Evolutionary conservation across 1,140 invertebrate genomes (phyloP).

Genomic region (Cydia splendana): DNA sequence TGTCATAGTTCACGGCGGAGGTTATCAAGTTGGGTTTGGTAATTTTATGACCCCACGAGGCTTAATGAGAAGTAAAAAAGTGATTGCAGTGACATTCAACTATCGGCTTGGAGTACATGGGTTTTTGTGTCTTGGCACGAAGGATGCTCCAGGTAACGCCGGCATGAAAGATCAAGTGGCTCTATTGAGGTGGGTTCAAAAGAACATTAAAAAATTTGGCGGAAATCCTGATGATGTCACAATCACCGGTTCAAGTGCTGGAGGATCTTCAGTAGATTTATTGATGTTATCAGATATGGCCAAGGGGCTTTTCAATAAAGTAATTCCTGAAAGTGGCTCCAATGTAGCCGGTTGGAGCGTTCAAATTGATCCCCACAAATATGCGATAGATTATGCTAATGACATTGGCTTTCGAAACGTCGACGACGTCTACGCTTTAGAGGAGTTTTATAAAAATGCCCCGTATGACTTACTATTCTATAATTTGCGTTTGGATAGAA

Average conservation of each 20-base stretch:
- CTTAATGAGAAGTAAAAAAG: constrained; percentile 42
- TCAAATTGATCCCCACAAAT: constrained; percentile 51
- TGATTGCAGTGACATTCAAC: constrained; percentile 38
- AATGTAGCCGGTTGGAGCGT: constrained; percentile 42
- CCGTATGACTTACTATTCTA: constrained; percentile 45
- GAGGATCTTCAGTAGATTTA: constrained; percentile 49
- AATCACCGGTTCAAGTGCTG: constrained; percentile 53
- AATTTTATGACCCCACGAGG: constrained; percentile 39
- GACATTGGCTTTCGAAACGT: constrained; percentile 40
- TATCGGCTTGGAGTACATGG: constrained; percentile 38
- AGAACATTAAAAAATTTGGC: constrained; percentile 57
- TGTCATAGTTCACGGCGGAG: constrained; percentile 57
- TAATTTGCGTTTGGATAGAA: constrained; percentile 37
- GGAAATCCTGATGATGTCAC: constrained; percentile 59
- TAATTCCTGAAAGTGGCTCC: constrained; percentile 50
- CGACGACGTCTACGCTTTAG: constrained; percentile 50
- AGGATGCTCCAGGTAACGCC: constrained; percentile 49
- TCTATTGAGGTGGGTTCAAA: constrained; percentile 44
- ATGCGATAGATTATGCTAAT: constrained; percentile 48
- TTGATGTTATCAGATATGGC: constrained; percentile 51
- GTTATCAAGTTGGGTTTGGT: constrained; percentile 43
- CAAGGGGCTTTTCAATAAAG: constrained; percentile 56
- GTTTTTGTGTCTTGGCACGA: constrained; percentile 50
- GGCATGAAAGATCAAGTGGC: constrained; percentile 54
- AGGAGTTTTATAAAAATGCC: constrained; percentile 55